A percentile compares a stretch with the other conserved stretches of the same genome.
Conservation (phyloP, 2,113 vertebrate genomes). For the Heterotilapia buettikoferi region DNA sequence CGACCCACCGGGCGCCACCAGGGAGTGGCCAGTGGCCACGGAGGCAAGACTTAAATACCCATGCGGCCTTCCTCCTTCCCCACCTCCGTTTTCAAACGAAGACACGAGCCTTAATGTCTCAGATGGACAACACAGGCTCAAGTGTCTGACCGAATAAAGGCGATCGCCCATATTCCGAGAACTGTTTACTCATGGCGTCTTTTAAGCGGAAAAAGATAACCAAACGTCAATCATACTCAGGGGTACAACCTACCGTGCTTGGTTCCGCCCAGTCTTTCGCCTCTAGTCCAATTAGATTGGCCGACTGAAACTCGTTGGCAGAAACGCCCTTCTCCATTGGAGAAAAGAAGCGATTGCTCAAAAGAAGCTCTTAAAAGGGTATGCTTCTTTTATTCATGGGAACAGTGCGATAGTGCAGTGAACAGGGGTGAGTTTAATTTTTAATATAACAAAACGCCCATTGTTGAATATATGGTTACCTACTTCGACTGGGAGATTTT, state of each 20-base stretch:
- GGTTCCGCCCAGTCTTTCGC: slow-evolving; percentile 27
- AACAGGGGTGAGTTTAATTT: accelerated
- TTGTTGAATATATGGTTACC: neutral
- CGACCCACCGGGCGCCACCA: slow-evolving; percentile 47
- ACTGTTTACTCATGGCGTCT: slow-evolving; percentile 31
- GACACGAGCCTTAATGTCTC: accelerated
- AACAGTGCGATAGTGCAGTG: neutral
- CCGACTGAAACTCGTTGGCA: neutral
- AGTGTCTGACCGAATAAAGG: neutral
- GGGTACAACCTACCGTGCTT: slow-evolving; percentile 42
- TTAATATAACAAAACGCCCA: neutral
- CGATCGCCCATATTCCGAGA: neutral
- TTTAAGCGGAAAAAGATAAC: slow-evolving; percentile 58
- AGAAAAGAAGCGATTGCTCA: slow-evolving; percentile 13
- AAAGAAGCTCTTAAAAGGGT: neutral
- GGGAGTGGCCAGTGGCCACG: slow-evolving; percentile 68
- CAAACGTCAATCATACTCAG: slow-evolving; percentile 53
- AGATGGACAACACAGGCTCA: neutral
- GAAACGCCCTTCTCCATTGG: slow-evolving; percentile 42
- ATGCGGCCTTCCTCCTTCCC: slow-evolving; percentile 19
- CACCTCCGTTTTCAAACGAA: neutral
- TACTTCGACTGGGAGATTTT: neutral
- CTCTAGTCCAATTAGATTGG: slow-evolving; percentile 41
- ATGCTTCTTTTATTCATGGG: neutral
- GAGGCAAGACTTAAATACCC: slow-evolving; percentile 57